Percentiles rank a stretch among this genome's conserved stretches.
phyloP scores from a whole-genome alignment of 2,888 invertebrate species.

The Teleiodes luculella region DNA sequence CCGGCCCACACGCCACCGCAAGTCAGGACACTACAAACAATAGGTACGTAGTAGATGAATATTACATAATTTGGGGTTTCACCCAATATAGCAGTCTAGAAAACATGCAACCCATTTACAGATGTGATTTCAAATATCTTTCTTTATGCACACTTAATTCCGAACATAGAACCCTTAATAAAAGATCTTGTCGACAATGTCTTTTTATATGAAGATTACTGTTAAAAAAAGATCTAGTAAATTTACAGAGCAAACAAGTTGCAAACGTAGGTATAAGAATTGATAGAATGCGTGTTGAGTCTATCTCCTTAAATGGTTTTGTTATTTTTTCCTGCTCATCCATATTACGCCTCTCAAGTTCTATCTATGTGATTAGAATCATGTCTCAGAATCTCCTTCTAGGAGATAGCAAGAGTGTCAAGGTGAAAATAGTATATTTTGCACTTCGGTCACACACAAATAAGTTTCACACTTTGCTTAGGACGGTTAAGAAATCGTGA shows the following conservation, averaged over 20 bases:
- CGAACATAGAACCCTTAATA: too few species aligned
- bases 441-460: constrained; percentile 32
- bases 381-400: constrained; percentile 13
- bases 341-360: background rate
- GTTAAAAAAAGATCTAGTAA: too few species aligned
- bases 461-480: constrained; percentile 37
- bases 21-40: too few species aligned
- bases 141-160: too few species aligned
- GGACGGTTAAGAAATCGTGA: constrained; percentile 49
- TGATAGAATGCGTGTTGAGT: background rate
- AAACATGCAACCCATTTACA: background rate
- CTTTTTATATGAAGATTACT: too few species aligned
- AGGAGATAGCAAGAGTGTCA: constrained; percentile 28
- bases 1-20: too few species aligned
- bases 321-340: background rate
- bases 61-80: too few species aligned
- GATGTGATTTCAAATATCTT: background rate
- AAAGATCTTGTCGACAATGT: too few species aligned
- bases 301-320: background rate
- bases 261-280: background rate
- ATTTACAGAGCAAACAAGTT: too few species aligned
- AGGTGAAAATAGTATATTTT: constrained; percentile 33
- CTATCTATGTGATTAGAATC: constrained; percentile 20
- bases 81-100: background rate
- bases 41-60: too few species aligned